Percentiles rank a stretch among this genome's conserved stretches.
phyloP scores from a whole-genome alignment of 2,888 invertebrate genomes.

The Hypolimnas misippus region DNA sequence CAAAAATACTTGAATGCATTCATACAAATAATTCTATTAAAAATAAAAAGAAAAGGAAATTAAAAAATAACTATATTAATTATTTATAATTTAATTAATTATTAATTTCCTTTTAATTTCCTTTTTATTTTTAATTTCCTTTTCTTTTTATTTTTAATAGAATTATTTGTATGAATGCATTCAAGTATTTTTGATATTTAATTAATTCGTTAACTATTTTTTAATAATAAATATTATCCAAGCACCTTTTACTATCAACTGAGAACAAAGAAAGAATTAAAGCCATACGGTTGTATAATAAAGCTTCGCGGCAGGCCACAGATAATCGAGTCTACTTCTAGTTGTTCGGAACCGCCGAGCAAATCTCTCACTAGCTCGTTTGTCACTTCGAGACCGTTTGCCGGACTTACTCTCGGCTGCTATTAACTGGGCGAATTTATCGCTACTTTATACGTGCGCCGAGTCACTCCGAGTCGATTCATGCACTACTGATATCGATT shows the following conservation, averaged over 20 bases:
- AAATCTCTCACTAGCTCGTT: slow-evolving; percentile 50
- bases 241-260: not conserved
- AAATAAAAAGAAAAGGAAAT: no score
- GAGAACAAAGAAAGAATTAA: not conserved
- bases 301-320: slow-evolving; percentile 10
- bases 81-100: no score
- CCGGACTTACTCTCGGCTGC: slow-evolving; percentile 49
- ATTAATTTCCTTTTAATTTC: no score
- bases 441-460: slow-evolving; percentile 48
- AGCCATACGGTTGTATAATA: not conserved
- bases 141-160: no score
- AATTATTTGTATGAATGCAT: no score
- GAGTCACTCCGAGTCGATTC: slow-evolving; percentile 42
- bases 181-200: no score
- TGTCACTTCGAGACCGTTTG: slow-evolving; percentile 52
- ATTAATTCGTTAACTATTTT: no score
- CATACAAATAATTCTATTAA: no score
- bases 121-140: no score
- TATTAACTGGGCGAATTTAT: slow-evolving; percentile 55
- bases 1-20: no score
- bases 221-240: no score
- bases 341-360: slow-evolving; percentile 41
- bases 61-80: no score
- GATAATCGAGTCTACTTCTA: slow-evolving; percentile 33
- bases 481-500: slow-evolving; percentile 35